Conservation (phyloP, 2,797 vertebrate genomes). For the Lagodon rhomboides region DNA sequence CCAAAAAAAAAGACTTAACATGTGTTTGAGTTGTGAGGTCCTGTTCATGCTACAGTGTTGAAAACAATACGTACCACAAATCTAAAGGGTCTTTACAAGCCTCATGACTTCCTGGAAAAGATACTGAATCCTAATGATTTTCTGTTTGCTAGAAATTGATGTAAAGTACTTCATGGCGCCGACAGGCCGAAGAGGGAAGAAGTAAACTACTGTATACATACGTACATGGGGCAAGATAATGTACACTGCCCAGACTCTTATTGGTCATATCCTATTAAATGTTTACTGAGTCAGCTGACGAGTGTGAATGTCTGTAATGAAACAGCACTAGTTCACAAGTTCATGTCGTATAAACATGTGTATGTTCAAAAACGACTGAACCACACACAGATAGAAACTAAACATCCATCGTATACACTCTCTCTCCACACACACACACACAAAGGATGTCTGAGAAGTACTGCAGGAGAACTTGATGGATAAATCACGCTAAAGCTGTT, state of each 20-base stretch:
- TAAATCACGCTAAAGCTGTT: not conserved
- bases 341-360: not conserved
- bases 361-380: conserved; percentile 11
- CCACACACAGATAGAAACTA: conserved; percentile 6
- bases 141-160: not conserved
- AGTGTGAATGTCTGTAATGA: not conserved
- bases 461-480: conserved; percentile 7
- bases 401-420: conserved; percentile 18
- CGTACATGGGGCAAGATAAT: not conserved
- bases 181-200: not conserved
- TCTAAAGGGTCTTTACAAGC: conserved; percentile 5
- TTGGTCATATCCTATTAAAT: not conserved
- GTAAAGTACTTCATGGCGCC: not conserved
- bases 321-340: not conserved
- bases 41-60: conserved; percentile 18
- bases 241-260: not conserved
- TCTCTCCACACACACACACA: not conserved
- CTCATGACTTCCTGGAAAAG: conserved; percentile 14
- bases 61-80: conserved; percentile 44
- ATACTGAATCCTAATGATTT: not conserved
- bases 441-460: not conserved
- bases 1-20: conserved; percentile 10
- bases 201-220: not conserved
- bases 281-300: not conserved
- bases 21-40: conserved; percentile 30